phyloP scores from a whole-genome alignment of 2,113 vertebrate genomes.

The Echinops telfairi region DNA sequence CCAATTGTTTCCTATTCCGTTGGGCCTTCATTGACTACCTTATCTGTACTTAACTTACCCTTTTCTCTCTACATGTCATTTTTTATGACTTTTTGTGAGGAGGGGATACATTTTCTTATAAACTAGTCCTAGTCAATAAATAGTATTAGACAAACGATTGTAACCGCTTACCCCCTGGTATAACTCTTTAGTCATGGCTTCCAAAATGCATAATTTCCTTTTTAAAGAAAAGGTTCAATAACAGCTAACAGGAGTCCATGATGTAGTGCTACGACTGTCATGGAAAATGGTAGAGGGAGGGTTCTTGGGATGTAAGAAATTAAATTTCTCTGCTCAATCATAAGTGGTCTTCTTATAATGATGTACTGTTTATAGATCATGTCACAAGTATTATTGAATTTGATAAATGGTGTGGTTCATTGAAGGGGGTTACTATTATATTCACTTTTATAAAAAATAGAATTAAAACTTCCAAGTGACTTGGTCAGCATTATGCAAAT shows the following conservation, averaged over 20 bases:
- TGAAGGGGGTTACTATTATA: not conserved
- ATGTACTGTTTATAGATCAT: not conserved
- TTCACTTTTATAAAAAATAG: not conserved
- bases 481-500: not conserved
- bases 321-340: not conserved
- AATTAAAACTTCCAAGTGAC: not conserved
- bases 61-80: too few relatives aligned
- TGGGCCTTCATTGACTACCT: too few relatives aligned
- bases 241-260: not conserved
- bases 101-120: too few relatives aligned
- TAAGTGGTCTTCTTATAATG: not conserved
- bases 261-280: not conserved
- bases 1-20: too few relatives aligned
- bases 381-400: not conserved
- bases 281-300: not conserved
- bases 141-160: too few relatives aligned
- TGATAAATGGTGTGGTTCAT: not conserved
- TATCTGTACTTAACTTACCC: too few relatives aligned
- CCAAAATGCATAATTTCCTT: not conserved
- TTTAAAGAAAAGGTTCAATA: not conserved
- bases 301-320: not conserved
- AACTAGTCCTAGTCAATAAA: too few relatives aligned
- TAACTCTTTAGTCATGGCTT: too few relatives aligned
- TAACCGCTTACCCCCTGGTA: too few relatives aligned
- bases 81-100: too few relatives aligned